Evolutionary conservation across 2,113 vertebrate genomes (phyloP).

Genomic region (Benitochromis conjunctus): DNA sequence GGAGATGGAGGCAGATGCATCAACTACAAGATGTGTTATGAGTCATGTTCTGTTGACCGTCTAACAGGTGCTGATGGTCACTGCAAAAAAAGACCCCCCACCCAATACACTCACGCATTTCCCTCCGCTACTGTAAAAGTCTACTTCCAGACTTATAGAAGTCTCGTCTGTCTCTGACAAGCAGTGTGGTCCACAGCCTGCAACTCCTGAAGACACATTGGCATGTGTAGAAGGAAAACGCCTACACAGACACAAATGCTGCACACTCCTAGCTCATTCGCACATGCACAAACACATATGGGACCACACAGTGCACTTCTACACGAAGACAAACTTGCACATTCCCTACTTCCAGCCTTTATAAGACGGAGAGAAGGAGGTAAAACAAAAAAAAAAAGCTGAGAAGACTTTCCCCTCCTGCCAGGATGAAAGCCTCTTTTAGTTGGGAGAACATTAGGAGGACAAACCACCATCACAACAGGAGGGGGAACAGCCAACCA

Average conservation of each 20-base stretch:
- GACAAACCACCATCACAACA: slow-evolving; percentile 69
- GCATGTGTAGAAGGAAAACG: neutral
- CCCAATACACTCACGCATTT: neutral
- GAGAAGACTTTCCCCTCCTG: slow-evolving; percentile 60
- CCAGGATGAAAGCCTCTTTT: slow-evolving; percentile 69
- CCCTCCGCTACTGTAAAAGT: slow-evolving; percentile 52
- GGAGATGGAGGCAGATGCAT: slow-evolving; percentile 1
- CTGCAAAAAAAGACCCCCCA: neutral
- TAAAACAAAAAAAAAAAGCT: slow-evolving; percentile 8
- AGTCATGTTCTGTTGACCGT: slow-evolving; percentile 20
- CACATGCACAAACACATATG: neutral
- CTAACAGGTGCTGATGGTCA: slow-evolving; percentile 61
- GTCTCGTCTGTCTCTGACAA: slow-evolving; percentile 42
- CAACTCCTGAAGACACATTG: neutral
- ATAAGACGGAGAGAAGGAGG: slow-evolving; percentile 25
- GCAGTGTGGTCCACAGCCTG: slow-evolving; percentile 46
- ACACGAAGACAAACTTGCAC: neutral
- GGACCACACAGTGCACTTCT: slow-evolving; percentile 21
- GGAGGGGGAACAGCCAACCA: slow-evolving; percentile 65
- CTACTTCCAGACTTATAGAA: slow-evolving; percentile 44
- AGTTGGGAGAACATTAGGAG: slow-evolving; percentile 68
- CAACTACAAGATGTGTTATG: slow-evolving; percentile 6
- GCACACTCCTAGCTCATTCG: neutral
- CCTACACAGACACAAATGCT: neutral
- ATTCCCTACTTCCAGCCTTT: neutral